Base-by-base conservation (phyloP, 2,888 invertebrate species). In the Auanema freiburgensis region DNA sequence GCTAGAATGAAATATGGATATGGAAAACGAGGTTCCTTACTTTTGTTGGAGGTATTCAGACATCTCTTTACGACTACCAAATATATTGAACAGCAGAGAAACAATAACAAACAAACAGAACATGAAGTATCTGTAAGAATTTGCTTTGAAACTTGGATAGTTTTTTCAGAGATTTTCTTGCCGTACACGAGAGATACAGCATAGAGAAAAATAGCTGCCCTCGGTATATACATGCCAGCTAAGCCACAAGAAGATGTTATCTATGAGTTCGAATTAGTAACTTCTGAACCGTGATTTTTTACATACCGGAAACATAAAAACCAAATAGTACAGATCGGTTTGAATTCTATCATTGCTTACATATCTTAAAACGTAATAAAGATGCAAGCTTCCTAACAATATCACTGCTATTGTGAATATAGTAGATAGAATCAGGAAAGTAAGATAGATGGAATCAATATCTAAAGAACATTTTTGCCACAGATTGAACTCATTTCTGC, bases 41-140 rank as follows among this genome's bases (percentile, higher is more conserved):
- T 24, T 23, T 55, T 69, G 59, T 6, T 64, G 49, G 11, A 81
- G 55, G 58, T 73, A 79, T 40, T 74, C 76, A 50, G 76, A 69
- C 68, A 82, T 71, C 18, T 77, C 70, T 51, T 69, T 59, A 16
- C 82, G 68, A 8, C 77, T 73, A 1, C 82, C 82, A 63, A 79
- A 76, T 25, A 82, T 71, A 54, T 77, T 81, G 63, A 78, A 79
- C 50, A 83, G 70, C 3, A 82, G 68, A 1, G 80, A 75, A 25
- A 82, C 78, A 49, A 76, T 69, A 5, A 83, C 76, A 65, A 83
- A 82, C 12, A 82, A 70, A 63, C 81, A 80, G 23, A 83, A 67
- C 82, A 82, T 82, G 65, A 79, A 79, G 59, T 81, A 80, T 21
- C 78, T 78, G 67, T 44, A 77, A 67, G 14, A 16, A 33, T n/a